Evolutionary conservation across 2,797 vertebrate genomes (phyloP).

Genomic region (Sciurus vulgaris): DNA sequence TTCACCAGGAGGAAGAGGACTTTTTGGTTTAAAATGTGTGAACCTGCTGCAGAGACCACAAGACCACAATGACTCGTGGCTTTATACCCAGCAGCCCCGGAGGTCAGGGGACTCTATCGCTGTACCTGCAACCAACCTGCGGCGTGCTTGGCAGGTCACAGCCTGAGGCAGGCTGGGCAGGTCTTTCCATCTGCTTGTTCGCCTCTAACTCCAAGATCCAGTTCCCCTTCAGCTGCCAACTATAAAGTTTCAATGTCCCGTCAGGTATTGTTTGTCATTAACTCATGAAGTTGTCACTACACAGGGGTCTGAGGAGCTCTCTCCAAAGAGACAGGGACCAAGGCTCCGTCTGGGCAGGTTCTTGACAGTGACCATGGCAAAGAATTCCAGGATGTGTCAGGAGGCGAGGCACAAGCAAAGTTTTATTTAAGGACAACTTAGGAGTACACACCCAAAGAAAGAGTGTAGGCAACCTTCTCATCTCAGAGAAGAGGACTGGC

Average conservation of each 20-base stretch:
- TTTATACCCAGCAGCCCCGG: neutral
- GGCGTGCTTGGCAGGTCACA: rapidly evolving
- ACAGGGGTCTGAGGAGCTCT: neutral
- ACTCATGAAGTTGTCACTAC: neutral
- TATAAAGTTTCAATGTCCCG: neutral
- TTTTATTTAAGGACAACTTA: neutral
- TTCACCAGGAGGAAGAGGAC: neutral
- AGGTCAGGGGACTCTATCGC: neutral
- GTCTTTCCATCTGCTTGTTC: neutral
- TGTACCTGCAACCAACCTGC: neutral
- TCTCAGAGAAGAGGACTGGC: neutral
- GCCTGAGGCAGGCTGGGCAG: neutral
- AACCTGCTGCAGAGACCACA: neutral
- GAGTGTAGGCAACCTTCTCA: neutral
- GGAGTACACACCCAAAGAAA: neutral
- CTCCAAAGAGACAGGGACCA: neutral
- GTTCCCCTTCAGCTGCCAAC: neutral
- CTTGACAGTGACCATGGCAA: neutral
- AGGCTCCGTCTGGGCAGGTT: neutral
- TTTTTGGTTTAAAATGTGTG: neutral
- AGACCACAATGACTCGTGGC: neutral
- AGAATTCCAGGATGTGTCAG: too few species aligned
- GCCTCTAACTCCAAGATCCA: neutral
- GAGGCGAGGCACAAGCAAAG: neutral
- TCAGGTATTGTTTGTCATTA: neutral